Conservation (phyloP, 2,113 vertebrate species). For the Struthidea cinerea region DNA sequence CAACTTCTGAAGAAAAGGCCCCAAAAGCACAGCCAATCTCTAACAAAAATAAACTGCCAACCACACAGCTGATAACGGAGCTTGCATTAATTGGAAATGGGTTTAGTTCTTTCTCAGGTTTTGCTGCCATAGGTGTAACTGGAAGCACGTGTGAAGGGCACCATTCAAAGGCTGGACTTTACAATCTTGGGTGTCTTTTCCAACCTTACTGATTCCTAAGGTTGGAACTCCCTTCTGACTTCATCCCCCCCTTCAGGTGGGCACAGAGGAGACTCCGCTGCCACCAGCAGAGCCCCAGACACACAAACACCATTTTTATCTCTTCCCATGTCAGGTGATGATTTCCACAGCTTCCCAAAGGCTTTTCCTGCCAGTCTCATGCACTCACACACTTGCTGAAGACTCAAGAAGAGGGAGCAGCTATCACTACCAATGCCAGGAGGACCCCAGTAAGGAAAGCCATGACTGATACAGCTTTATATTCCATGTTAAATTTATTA, state of each 20-base stretch:
- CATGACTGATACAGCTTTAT: not conserved
- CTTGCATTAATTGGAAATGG: not conserved
- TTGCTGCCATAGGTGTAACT: not conserved
- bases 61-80: not conserved
- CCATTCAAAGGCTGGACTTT: rapidly evolving
- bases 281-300: not conserved
- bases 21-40: not conserved
- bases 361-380: not conserved
- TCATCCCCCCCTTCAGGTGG: not conserved
- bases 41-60: not conserved
- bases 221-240: not conserved
- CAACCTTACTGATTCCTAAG: not conserved
- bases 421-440: not conserved
- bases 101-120: not conserved
- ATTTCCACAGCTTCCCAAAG: not conserved
- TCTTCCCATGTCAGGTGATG: rapidly evolving
- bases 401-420: not conserved
- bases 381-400: not conserved
- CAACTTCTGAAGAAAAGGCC: rapidly evolving
- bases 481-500: not conserved
- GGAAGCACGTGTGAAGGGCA: rapidly evolving
- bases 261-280: not conserved
- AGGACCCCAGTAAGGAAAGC: not conserved
- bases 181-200: not conserved
- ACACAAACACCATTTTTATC: not conserved